Evolutionary conservation across 2,113 vertebrate genomes (phyloP), one percentile per base, ranked within the genome.

Genomic region (Struthio camelus): DNA sequence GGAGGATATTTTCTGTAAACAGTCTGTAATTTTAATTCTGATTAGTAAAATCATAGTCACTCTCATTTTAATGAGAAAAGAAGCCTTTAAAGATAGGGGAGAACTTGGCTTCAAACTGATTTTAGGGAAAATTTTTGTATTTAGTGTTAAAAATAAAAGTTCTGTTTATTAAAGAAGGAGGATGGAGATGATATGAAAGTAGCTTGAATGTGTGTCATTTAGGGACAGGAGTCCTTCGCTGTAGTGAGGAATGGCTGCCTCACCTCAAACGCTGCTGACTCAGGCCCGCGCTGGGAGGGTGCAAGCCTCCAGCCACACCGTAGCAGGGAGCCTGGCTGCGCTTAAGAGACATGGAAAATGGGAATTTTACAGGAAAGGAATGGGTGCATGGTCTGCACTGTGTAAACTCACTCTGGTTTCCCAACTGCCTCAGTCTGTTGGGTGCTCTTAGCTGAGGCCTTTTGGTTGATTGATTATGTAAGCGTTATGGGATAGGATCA

Each of bases 401-500:
- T 1, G 0, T 13, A 22, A 56, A 34, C 27, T 71, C 51, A 4
- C 11, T 48, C 61, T 85, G 56, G 44, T 80, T 18, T 77, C 54
- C 62, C 66, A 75, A 4, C 62, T 54, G 70, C 64, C 34, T 66
- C 44, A 7, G n/a, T 38, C n/a, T 92, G 48, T 64, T 6, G 5
- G 42, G 56, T 1, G 10, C 85, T 54, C 4, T 4, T 3, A 42
- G 70, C 86, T 90, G 51, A n/a, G 58, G n/a, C 78, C 30, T 84
- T 77, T 72, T 94, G 64, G 44, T 79, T 94, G 85, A 80, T 62
- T 87, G 81, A 84, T 83, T 64, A 1, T 67, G 7, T 16, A 22
- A 67, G 34, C 59, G 51, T 40, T 22, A 23, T 56, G 88, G 92
- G 93, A 87, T 71, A 91, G 88, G 62, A 94, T 94, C 89, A 59